Conservation (phyloP, 1,140 invertebrate species). For the Drosophila melanica region DNA sequence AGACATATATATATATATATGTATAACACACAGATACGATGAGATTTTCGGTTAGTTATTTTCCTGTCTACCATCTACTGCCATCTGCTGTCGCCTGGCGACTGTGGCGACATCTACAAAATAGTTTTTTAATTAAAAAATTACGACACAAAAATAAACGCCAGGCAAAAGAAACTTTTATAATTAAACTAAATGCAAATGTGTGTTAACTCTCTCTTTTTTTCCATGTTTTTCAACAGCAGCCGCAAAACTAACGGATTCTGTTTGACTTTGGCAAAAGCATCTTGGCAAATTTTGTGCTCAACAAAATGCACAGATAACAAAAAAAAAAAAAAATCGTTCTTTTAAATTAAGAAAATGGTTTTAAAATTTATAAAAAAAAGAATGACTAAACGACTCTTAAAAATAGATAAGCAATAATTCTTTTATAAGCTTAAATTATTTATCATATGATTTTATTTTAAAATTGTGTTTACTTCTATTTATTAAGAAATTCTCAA, state of each 20-base stretch:
- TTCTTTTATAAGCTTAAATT: no score
- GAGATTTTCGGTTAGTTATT: conserved; percentile 65
- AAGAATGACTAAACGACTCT: no score
- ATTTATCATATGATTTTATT: no score
- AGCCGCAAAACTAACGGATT: conserved; percentile 16
- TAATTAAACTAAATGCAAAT: conserved; percentile 83
- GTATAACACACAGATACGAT: conserved; percentile 22
- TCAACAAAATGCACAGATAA: not conserved
- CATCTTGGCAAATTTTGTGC: conserved; percentile 6
- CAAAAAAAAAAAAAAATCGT: conserved; percentile 3
- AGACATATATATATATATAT: not conserved
- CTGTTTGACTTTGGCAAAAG: conserved; percentile 4
- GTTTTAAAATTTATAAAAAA: not conserved
- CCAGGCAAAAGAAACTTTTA: conserved; percentile 60
- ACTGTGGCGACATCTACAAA: conserved; percentile 68
- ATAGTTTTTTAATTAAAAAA: conserved; percentile 81
- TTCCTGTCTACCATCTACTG: conserved; percentile 14
- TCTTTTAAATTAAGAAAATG: not conserved
- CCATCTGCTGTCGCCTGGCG: conserved; percentile 9
- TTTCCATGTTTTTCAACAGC: conserved; percentile 1
- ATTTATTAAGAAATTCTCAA: no score
- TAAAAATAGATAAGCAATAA: not conserved
- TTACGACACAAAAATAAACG: conserved; percentile 43
- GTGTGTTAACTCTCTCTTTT: conserved; percentile 28
- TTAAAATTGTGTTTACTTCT: no score